These are phyloP conservation scores for Agapornis roseicollis DNA, from an alignment of 2,113 vertebrate genomes.

Conservation along the genomic window DNA sequence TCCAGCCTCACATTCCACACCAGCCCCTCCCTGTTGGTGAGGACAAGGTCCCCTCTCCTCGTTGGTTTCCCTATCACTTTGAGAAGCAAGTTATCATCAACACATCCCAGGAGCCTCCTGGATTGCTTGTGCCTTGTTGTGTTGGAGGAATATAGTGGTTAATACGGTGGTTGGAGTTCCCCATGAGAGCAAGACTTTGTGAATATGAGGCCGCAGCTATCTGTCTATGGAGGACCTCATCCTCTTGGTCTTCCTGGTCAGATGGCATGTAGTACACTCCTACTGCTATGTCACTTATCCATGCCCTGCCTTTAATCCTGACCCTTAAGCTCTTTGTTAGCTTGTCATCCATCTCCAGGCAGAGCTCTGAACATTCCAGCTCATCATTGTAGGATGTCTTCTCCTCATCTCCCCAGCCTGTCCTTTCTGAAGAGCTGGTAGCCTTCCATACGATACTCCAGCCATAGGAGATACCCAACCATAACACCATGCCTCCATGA, in stretches of 20 bases:
- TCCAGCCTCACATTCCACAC: not conserved
- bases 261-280: not conserved
- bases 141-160: not conserved
- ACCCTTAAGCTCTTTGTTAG: not conserved
- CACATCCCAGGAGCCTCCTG: not conserved
- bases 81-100: not conserved
- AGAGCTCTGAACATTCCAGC: not conserved
- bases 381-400: not conserved
- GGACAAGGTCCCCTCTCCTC: not conserved
- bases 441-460: not conserved
- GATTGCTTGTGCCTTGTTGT: not conserved
- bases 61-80: not conserved
- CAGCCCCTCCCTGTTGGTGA: not conserved
- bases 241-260: not conserved
- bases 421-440: not conserved
- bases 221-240: not conserved
- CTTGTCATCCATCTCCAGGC: not conserved
- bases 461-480: not conserved
- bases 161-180: not conserved
- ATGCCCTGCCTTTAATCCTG: not conserved
- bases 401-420: not conserved
- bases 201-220: not conserved
- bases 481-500: not conserved
- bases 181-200: not conserved
- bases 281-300: not conserved